These are phyloP conservation scores for Polyergus mexicanus DNA, from an alignment of 1,140 invertebrate species.

Conservation along the genomic window DNA sequence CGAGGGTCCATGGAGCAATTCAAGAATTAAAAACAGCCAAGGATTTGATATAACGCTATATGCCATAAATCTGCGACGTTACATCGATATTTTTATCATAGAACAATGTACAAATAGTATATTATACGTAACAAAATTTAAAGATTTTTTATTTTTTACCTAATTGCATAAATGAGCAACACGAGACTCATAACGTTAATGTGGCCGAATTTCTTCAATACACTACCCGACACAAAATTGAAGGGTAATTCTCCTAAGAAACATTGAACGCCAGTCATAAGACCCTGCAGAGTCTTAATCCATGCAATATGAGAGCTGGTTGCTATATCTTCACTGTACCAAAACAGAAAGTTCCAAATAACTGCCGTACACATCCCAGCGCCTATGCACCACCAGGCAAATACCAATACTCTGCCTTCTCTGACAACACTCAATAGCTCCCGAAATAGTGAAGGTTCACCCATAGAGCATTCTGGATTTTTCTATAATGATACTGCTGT, in stretches of 20 bases:
- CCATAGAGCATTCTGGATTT: constrained; percentile 70
- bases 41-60: constrained; percentile 94
- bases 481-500: constrained; percentile 78
- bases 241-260: constrained; percentile 96
- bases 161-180: constrained; percentile 88
- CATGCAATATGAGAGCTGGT: constrained; percentile 82
- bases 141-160: constrained; percentile 70
- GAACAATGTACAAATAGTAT: not conserved
- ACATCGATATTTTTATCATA: constrained; percentile 74
- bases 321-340: constrained; percentile 92
- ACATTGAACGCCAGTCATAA: constrained; percentile 91
- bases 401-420: constrained; percentile 81
- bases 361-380: constrained; percentile 94
- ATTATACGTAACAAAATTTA: constrained; percentile 33
- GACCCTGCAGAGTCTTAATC: constrained; percentile 94
- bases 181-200: constrained; percentile 93
- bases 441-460: constrained; percentile 80
- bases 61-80: constrained; percentile 91
- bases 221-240: constrained; percentile 93
- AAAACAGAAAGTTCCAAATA: constrained; percentile 96
- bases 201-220: constrained; percentile 94
- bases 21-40: constrained; percentile 94
- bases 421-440: constrained; percentile 78
- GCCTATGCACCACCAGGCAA: constrained; percentile 90
- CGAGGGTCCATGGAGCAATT: constrained; percentile 94